Evolutionary conservation across 2,113 vertebrate species (phyloP).

Genomic region (Spermophilus dauricus): DNA sequence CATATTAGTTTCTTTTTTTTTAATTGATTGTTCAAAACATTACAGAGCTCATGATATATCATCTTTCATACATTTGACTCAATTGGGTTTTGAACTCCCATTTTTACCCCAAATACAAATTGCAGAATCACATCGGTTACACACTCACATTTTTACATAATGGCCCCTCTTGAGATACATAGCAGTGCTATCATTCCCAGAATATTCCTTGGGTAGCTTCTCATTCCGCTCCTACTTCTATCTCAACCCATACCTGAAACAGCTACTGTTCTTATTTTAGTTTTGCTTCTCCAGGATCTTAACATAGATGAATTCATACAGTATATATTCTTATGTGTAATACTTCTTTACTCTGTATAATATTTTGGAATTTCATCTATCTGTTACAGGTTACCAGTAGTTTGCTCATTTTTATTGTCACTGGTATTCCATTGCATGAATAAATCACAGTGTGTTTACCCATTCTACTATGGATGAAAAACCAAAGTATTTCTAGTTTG

Average conservation of each 20-base stretch:
- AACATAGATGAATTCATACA: not conserved
- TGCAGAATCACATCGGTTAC: no score
- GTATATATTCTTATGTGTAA: not conserved
- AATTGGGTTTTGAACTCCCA: no score
- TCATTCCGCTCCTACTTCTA: accelerated
- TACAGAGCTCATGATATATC: no score
- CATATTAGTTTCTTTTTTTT: no score
- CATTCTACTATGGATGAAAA: not conserved
- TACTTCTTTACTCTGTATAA: not conserved
- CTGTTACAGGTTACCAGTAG: not conserved
- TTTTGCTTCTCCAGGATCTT: not conserved
- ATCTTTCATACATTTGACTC: no score
- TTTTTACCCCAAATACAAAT: no score
- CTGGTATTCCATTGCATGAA: not conserved
- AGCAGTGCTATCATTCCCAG: not conserved
- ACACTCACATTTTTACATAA: no score
- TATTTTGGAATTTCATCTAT: not conserved
- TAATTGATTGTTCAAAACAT: no score
- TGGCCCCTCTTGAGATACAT: not conserved
- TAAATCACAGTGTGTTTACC: not conserved
- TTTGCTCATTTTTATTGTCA: not conserved
- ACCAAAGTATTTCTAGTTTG: not conserved
- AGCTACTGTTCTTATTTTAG: not conserved
- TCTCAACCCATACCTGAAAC: not conserved
- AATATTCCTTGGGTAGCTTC: not conserved